Percentiles rank a stretch among this genome's conserved stretches.
phyloP scores from a whole-genome alignment of 2,797 vertebrate genomes.

The Salmo trutta region DNA sequence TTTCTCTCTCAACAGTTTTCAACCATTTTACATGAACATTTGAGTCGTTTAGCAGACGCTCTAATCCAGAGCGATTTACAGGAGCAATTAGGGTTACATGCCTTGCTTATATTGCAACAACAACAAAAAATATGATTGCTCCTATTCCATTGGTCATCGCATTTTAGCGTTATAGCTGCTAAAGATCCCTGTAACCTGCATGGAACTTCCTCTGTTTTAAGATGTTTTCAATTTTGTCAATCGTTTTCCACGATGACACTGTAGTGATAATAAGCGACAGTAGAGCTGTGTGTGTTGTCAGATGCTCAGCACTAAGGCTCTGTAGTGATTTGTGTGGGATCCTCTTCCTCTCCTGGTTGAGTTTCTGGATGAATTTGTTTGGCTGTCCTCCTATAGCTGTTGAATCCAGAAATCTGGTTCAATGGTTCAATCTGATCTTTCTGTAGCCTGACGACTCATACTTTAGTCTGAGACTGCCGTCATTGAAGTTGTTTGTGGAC shows the following conservation, averaged over 20 bases:
- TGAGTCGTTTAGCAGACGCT: no score
- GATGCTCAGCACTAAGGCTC: no score
- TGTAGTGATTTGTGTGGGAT: neutral
- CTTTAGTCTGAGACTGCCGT: no score
- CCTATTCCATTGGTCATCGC: neutral
- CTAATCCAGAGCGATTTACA: no score
- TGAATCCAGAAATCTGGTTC: constrained; percentile 22
- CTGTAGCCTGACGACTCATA: no score
- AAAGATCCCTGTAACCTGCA: neutral
- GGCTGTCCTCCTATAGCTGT: constrained; percentile 18
- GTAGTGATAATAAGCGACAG: neutral
- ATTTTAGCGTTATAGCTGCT: neutral
- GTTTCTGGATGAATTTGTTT: neutral
- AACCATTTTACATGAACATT: no score
- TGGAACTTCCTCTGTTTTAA: neutral
- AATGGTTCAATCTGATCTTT: neutral
- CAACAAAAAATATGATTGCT: neutral
- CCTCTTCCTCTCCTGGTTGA: neutral
- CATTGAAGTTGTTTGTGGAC: no score
- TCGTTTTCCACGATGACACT: neutral
- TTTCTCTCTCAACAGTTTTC: neutral
- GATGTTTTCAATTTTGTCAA: neutral
- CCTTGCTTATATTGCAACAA: neutral
- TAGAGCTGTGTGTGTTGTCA: neutral
- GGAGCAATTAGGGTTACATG: neutral